A percentile compares a stretch with the other conserved stretches of the same genome.
These are phyloP conservation scores for Drosophila eohydei DNA, from an alignment of 2,888 invertebrate genomes.

Conservation along the genomic window DNA sequence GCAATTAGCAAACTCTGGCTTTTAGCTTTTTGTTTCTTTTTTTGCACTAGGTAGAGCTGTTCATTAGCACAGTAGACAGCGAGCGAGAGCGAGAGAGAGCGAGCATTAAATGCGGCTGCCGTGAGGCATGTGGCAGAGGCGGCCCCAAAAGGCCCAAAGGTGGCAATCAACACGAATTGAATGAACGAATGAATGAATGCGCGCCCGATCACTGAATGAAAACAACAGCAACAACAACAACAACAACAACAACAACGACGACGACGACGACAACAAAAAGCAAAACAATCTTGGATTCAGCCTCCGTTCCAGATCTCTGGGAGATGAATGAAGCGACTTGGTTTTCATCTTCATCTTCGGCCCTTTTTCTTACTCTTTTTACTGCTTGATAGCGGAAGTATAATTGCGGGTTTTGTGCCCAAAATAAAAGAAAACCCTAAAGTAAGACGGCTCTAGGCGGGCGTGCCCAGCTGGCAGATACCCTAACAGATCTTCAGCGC, in stretches of 20 bases:
- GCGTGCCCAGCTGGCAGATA: not conserved
- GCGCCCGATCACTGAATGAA: constrained; percentile 45
- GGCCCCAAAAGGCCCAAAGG: constrained; percentile 62
- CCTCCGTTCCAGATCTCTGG: constrained; percentile 19
- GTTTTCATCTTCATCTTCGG: constrained; percentile 24
- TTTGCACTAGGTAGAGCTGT: constrained; percentile 70
- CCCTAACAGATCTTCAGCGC: not conserved
- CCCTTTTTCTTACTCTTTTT: constrained; percentile 8
- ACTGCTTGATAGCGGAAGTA: constrained; percentile 61
- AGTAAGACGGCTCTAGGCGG: not conserved
- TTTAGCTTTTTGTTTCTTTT: constrained; percentile 13
- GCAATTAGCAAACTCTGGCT: not conserved
- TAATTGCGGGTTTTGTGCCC: constrained; percentile 61
- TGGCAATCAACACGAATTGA: constrained; percentile 79
- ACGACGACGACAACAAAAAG: not conserved
- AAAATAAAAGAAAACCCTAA: constrained; percentile 13
- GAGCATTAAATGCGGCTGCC: constrained; percentile 29
- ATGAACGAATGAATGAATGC: constrained; percentile 56
- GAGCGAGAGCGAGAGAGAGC: constrained; percentile 5
- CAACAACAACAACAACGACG: not conserved
- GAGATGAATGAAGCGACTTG: constrained; percentile 55
- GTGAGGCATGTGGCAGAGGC: constrained; percentile 35
- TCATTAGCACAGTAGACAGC: constrained; percentile 61
- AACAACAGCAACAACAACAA: not conserved
- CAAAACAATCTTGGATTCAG: constrained; percentile 7